phyloP scores from a whole-genome alignment of 2,797 vertebrate species.

The Melanotaenia trifasciata region DNA sequence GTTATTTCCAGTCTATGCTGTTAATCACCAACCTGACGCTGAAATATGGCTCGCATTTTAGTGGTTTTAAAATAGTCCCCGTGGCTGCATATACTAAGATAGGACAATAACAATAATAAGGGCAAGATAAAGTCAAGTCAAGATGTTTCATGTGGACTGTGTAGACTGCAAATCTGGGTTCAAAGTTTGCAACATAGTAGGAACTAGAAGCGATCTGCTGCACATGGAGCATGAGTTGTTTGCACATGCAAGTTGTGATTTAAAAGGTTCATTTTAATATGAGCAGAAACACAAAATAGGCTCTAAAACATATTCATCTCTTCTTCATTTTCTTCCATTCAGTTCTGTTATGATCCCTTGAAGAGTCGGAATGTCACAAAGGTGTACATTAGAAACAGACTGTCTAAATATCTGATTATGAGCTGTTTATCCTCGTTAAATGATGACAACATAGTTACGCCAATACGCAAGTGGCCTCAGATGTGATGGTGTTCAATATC shows the following conservation, averaged over 20 bases:
- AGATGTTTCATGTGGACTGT: conserved; percentile 53
- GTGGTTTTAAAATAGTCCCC: conserved; percentile 79
- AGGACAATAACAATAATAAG: conserved; percentile 76
- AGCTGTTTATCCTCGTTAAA: conserved; percentile 83
- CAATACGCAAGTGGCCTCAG: conserved; percentile 78
- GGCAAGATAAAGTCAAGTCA: conserved; percentile 70
- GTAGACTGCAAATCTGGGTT: conserved; percentile 61
- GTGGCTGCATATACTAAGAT: conserved; percentile 66
- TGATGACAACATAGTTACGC: conserved; percentile 78
- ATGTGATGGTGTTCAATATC: conserved; percentile 81
- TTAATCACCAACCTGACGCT: conserved; percentile 77
- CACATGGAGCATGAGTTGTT: not conserved
- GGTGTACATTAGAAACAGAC: conserved; percentile 73
- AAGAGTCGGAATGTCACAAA: conserved; percentile 62
- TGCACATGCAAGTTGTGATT: conserved; percentile 13
- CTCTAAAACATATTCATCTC: conserved; percentile 11
- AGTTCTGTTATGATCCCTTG: conserved; percentile 12
- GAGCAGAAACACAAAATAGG: conserved; percentile 1
- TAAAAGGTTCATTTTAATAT: conserved; percentile 1
- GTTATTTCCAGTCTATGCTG: conserved; percentile 76
- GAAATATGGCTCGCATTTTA: conserved; percentile 78
- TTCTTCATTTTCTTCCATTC: conserved; percentile 14
- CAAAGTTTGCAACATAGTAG: conserved; percentile 61
- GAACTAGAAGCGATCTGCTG: conserved; percentile 58
- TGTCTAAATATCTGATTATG: conserved; percentile 80